These are phyloP conservation scores for Paracyclopina nana DNA, from an alignment of 1,140 invertebrate species.

Conservation along the genomic window DNA sequence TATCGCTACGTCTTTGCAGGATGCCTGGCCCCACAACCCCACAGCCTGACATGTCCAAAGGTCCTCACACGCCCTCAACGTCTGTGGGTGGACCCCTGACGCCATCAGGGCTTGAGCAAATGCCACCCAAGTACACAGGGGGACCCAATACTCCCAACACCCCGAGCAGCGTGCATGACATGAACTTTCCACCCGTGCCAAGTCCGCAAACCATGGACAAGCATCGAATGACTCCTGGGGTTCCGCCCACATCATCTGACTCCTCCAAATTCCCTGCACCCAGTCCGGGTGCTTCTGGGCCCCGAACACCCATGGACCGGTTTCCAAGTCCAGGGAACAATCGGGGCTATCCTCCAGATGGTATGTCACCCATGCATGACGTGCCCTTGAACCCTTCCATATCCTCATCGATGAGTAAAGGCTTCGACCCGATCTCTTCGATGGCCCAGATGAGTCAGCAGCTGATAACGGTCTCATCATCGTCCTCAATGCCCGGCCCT, in stretches of 20 bases:
- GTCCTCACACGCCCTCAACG: slow-evolving; percentile 15
- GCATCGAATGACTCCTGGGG: slow-evolving; percentile 25
- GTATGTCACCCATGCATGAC: slow-evolving; percentile 33
- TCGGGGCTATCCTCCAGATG: slow-evolving; percentile 16
- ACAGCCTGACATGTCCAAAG: slow-evolving; percentile 8
- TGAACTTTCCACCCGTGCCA: slow-evolving; percentile 9
- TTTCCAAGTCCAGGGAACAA: slow-evolving; percentile 7
- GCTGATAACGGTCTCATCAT: slow-evolving; percentile 43
- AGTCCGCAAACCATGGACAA: neutral
- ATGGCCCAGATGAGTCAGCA: slow-evolving; percentile 84
- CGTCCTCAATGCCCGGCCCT: slow-evolving; percentile 9
- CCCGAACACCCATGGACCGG: neutral
- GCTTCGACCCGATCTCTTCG: slow-evolving; percentile 76
- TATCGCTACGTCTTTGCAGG: neutral
- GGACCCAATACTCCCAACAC: slow-evolving; percentile 20
- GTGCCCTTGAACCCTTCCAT: slow-evolving; percentile 60
- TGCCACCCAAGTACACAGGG: slow-evolving; percentile 18
- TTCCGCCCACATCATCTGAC: slow-evolving; percentile 26
- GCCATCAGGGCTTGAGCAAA: slow-evolving; percentile 17
- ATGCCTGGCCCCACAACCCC: slow-evolving; percentile 6
- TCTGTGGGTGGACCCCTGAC: slow-evolving; percentile 20
- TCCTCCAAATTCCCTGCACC: slow-evolving; percentile 22
- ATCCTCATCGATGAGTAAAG: slow-evolving; percentile 32
- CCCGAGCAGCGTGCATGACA: slow-evolving; percentile 17
- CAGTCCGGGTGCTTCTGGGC: slow-evolving; percentile 17